Percentiles rank a stretch among this genome's conserved stretches.
Conservation (phyloP, 2,113 vertebrate species). For the Dromas ardeola region DNA sequence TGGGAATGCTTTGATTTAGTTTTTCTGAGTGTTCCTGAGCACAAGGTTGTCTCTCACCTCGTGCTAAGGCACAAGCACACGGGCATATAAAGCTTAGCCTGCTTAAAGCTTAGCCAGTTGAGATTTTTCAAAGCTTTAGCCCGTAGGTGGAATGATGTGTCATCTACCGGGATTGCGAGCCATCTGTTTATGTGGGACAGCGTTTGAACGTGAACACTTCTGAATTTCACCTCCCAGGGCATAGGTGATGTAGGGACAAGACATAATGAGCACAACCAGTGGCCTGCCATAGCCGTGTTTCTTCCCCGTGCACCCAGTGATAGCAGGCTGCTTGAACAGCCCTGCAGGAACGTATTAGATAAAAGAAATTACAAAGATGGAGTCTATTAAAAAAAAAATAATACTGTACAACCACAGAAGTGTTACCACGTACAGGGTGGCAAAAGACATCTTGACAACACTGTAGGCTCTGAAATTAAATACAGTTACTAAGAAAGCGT, state of each 20-base stretch:
- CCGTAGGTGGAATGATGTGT: neutral
- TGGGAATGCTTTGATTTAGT: neutral
- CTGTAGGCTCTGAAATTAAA: neutral
- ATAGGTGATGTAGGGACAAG: neutral
- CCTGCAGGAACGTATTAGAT: neutral
- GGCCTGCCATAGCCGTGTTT: neutral
- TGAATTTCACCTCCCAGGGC: neutral
- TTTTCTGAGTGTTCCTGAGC: neutral
- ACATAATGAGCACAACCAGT: neutral
- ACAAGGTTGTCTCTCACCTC: neutral
- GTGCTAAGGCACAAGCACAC: neutral
- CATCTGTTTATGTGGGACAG: neutral
- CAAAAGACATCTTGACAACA: neutral
- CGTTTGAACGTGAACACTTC: neutral
- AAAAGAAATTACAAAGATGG: neutral
- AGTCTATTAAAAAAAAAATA: neutral
- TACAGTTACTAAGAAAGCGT: neutral
- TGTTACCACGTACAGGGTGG: accelerated
- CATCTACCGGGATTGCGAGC: neutral
- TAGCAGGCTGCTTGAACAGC: neutral
- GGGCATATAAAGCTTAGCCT: neutral
- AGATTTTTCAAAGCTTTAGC: neutral
- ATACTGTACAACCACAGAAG: neutral
- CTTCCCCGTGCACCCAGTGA: accelerated
- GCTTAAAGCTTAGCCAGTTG: neutral